Evolutionary conservation across 2,888 invertebrate species (phyloP).

Genomic region (Pristionchus fissidentatus): DNA sequence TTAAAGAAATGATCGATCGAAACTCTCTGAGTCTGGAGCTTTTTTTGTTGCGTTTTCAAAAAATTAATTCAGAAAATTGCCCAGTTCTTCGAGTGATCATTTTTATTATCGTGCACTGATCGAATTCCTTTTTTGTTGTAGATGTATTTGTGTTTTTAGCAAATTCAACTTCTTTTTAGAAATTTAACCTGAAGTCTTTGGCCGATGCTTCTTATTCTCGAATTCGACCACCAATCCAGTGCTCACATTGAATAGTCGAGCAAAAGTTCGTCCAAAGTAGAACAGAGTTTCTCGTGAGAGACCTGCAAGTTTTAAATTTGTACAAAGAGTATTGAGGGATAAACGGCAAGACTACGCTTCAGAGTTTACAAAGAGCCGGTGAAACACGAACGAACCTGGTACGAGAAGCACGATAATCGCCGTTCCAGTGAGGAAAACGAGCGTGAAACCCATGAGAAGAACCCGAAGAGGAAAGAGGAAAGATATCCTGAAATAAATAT

Average conservation of each 20-base stretch:
- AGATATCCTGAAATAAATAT: background rate
- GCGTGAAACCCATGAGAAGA: conserved; percentile 4
- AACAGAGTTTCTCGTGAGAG: background rate
- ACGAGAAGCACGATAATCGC: background rate
- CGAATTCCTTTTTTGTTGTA: background rate
- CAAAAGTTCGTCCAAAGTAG: conserved; percentile 26
- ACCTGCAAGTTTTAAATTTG: background rate
- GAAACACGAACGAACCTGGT: background rate
- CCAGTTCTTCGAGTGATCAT: too few relatives aligned
- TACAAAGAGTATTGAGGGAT: background rate
- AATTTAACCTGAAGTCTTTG: conserved; percentile 37
- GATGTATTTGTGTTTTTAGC: background rate
- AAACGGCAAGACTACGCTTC: background rate
- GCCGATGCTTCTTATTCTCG: conserved; percentile 21
- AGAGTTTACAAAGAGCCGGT: background rate
- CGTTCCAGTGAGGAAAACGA: conserved; percentile 1
- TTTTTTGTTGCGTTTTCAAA: too few relatives aligned
- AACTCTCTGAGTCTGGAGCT: too few relatives aligned
- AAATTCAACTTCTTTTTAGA: background rate
- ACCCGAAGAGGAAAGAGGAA: conserved; percentile 46
- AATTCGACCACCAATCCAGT: conserved; percentile 43
- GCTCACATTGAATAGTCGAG: conserved; percentile 25
- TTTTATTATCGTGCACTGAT: background rate
- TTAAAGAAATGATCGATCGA: too few relatives aligned
- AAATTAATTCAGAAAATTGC: background rate